Percentiles rank a stretch among this genome's conserved stretches.
These are phyloP conservation scores for Drosophila putrida DNA, from an alignment of 2,888 invertebrate genomes.

Conservation along the genomic window DNA sequence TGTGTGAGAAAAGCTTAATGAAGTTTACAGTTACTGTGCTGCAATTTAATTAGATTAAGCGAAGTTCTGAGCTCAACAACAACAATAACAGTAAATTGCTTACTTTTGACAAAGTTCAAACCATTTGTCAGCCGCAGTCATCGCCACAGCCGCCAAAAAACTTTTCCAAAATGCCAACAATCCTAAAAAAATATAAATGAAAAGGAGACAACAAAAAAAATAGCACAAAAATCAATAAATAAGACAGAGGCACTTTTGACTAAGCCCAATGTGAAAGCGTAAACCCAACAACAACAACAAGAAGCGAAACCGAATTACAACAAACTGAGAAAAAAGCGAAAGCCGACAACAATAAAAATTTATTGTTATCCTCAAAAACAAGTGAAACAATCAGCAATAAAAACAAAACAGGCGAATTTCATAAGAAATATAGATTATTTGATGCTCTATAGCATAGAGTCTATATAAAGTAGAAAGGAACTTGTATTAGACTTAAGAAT, in stretches of 20 bases:
- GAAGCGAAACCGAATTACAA: conserved; percentile 43
- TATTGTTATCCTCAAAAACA: conserved; percentile 75
- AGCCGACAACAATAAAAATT: conserved; percentile 72
- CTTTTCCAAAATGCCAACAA: conserved; percentile 36
- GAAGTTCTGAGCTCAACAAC: conserved; percentile 48
- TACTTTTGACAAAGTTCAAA: conserved; percentile 52
- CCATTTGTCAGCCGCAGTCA: conserved; percentile 64
- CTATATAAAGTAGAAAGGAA: not conserved
- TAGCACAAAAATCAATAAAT: conserved; percentile 66
- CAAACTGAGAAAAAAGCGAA: conserved; percentile 43
- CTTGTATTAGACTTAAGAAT: not conserved
- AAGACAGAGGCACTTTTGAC: conserved; percentile 38
- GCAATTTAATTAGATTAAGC: conserved; percentile 69
- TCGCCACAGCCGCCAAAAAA: conserved; percentile 35
- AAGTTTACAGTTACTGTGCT: conserved; percentile 58
- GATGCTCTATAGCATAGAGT: conserved; percentile 25
- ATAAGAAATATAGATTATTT: not conserved
- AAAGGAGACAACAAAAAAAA: conserved; percentile 24
- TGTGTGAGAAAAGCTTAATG: conserved; percentile 50
- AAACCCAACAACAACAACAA: conserved; percentile 17
- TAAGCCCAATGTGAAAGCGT: conserved; percentile 26
- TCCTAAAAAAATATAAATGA: conserved; percentile 17
- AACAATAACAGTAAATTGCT: conserved; percentile 22
- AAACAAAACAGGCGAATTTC: conserved; percentile 47
- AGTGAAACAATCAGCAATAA: conserved; percentile 79